Conservation (phyloP, 2,888 invertebrate species). For the Notodonta ziczac region DNA sequence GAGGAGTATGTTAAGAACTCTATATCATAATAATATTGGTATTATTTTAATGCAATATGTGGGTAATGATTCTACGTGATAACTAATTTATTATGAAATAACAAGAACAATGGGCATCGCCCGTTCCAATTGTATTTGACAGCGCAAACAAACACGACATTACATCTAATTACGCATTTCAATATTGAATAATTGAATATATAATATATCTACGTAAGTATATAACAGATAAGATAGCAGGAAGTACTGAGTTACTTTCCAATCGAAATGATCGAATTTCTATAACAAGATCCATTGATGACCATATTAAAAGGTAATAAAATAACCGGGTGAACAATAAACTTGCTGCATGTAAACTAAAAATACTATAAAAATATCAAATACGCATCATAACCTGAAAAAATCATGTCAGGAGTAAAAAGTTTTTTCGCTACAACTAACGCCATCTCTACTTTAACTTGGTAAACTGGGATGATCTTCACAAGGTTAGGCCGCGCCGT, state of each 20-base stretch:
- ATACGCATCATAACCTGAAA: slow-evolving; percentile 46
- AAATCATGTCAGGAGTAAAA: slow-evolving; percentile 19
- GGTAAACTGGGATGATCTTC: slow-evolving; percentile 48
- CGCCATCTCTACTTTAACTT: slow-evolving; percentile 76
- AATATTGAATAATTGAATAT: slow-evolving; percentile 51
- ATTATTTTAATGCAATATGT: too few species aligned
- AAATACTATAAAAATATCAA: slow-evolving; percentile 16
- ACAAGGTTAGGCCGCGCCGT: slow-evolving; percentile 46
- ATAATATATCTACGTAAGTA: slow-evolving; percentile 48
- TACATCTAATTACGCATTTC: slow-evolving; percentile 52
- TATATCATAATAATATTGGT: too few species aligned
- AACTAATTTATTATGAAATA: slow-evolving; percentile 10
- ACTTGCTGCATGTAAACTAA: slow-evolving; percentile 17
- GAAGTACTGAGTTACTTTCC: not conserved
- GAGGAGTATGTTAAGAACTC: too few species aligned
- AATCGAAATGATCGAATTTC: not conserved
- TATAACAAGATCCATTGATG: not conserved
- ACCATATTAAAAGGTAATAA: not conserved
- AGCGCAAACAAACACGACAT: slow-evolving; percentile 23
- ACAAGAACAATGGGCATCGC: slow-evolving; percentile 19
- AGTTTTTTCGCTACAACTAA: slow-evolving; percentile 48
- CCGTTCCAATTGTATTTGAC: slow-evolving; percentile 22
- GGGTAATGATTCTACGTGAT: too few species aligned
- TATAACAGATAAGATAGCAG: slow-evolving; percentile 56
- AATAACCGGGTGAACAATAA: slow-evolving; percentile 11